Evolutionary conservation across 1,140 invertebrate species (phyloP).

Genomic region (Batillaria attramentaria): DNA sequence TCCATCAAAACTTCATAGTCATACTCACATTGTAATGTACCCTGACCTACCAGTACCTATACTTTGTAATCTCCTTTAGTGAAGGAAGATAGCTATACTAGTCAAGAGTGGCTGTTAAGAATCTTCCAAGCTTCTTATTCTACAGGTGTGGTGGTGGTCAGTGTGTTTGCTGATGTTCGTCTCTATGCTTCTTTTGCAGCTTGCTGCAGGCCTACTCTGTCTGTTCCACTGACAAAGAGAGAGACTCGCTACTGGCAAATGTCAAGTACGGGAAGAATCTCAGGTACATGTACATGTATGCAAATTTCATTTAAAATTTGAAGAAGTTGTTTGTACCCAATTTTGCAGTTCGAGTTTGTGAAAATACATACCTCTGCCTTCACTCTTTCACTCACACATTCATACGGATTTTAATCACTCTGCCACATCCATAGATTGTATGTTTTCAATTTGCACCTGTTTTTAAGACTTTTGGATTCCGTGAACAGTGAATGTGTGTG

Average conservation of each 20-base stretch:
- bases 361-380: background rate
- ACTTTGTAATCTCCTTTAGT: background rate
- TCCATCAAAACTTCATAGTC: too few species aligned
- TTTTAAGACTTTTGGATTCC: too few species aligned
- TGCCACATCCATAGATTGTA: background rate
- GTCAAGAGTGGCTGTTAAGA: too few species aligned
- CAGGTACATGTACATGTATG: conserved; percentile 13
- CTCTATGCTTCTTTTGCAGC: conserved; percentile 1
- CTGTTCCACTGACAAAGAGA: conserved; percentile 19
- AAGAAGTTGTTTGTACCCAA: background rate
- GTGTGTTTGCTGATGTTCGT: too few species aligned
- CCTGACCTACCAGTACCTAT: background rate
- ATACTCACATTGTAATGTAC: too few species aligned
- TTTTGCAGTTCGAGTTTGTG: too few species aligned
- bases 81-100: background rate
- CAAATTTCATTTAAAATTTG: background rate
- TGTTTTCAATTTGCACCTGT: background rate
- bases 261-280: conserved; percentile 26
- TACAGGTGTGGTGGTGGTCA: background rate
- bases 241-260: conserved; percentile 16
- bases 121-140: background rate
- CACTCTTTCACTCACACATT: too few species aligned
- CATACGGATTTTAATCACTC: background rate
- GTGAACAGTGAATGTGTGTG: too few species aligned
- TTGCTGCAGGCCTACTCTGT: conserved; percentile 23